Conservation (phyloP, 2,113 vertebrate species). For the Morphnarchus princeps region DNA sequence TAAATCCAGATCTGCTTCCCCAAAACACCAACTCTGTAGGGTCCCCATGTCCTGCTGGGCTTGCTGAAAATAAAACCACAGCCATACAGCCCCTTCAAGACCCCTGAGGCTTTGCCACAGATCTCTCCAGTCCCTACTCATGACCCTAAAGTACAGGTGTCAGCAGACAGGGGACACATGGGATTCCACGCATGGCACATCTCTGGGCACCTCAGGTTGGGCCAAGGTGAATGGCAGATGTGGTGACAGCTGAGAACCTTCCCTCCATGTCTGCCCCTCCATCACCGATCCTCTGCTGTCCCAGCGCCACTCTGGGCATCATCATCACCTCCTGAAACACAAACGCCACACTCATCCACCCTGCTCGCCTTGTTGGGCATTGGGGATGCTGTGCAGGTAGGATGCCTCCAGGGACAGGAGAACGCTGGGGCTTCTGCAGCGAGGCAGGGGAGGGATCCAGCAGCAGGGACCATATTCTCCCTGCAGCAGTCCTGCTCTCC, state of each 20-base stretch:
- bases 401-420: neutral
- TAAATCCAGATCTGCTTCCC: neutral
- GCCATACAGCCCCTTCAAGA: neutral
- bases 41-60: neutral
- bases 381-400: neutral
- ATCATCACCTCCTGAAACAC: neutral
- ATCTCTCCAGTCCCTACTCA: neutral
- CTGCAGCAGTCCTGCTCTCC: neutral
- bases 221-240: neutral
- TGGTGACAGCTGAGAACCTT: neutral
- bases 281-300: neutral
- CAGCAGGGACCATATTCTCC: neutral
- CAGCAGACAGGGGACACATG: rapidly evolving
- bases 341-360: rapidly evolving
- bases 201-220: neutral
- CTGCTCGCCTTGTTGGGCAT: rapidly evolving
- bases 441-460: neutral
- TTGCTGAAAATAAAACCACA: neutral
- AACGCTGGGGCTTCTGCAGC: neutral
- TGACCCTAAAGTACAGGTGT: neutral
- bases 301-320: neutral
- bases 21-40: neutral
- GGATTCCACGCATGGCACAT: neutral
- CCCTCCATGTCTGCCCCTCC: neutral
- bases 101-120: neutral